Percentiles rank a stretch among this genome's conserved stretches.
phyloP scores from a whole-genome alignment of 2,888 invertebrate species.

The Melipona beecheii region DNA sequence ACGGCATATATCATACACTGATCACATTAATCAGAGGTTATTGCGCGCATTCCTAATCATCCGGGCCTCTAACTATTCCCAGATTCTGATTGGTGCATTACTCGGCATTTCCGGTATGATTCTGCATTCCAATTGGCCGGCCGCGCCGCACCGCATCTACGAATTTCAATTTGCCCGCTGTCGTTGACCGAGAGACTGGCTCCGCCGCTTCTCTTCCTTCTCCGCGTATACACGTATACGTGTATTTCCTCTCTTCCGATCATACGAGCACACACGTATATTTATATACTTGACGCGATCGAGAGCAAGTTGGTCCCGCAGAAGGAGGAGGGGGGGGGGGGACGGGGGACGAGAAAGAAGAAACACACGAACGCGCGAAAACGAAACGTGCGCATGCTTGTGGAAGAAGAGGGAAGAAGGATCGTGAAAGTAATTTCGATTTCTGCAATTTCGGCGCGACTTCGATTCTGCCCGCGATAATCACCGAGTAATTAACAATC shows the following conservation, averaged over 20 bases:
- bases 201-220: neutral
- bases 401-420: neutral
- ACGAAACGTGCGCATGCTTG: too few species aligned
- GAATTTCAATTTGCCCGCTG: slow-evolving; percentile 72
- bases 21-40: slow-evolving; percentile 85
- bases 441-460: slow-evolving; percentile 74
- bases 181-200: slow-evolving; percentile 54
- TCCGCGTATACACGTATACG: neutral
- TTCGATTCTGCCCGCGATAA: slow-evolving; percentile 81
- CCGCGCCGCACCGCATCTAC: slow-evolving; percentile 70
- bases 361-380: neutral
- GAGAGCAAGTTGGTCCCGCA: too few species aligned
- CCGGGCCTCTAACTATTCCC: slow-evolving; percentile 83
- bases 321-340: too few species aligned
- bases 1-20: slow-evolving; percentile 80
- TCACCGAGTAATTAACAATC: slow-evolving; percentile 84
- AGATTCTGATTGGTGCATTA: slow-evolving; percentile 84
- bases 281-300: too few species aligned
- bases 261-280: too few species aligned
- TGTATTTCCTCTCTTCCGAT: too few species aligned
- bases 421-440: slow-evolving; percentile 81
- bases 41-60: slow-evolving; percentile 85
- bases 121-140: slow-evolving; percentile 83
- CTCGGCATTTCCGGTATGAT: slow-evolving; percentile 84
- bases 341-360: too few species aligned